These are phyloP conservation scores for Thamnophis sirtalis DNA, from an alignment of 2,113 vertebrate species.

Conservation along the genomic window DNA sequence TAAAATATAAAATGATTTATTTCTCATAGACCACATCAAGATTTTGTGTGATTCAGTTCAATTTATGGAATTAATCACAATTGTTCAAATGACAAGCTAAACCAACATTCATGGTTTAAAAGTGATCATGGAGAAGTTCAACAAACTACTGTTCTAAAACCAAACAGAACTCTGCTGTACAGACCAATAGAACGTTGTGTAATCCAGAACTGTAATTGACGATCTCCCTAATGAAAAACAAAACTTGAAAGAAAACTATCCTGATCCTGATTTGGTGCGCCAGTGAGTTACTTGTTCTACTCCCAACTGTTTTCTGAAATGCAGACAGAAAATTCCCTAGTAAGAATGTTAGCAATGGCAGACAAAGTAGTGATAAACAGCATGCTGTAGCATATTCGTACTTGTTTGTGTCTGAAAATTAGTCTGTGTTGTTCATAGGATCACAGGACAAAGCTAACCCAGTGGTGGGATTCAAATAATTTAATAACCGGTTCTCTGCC, in stretches of 20 bases:
- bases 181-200: not conserved
- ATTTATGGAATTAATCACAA: not conserved
- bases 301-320: not conserved
- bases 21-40: not conserved
- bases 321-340: not conserved
- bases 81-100: not conserved
- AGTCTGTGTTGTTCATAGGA: not conserved
- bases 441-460: not conserved
- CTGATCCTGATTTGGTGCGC: too few species aligned
- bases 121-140: not conserved
- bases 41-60: not conserved
- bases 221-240: not conserved
- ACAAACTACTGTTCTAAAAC: not conserved
- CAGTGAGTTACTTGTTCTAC: not conserved
- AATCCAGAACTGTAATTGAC: not conserved
- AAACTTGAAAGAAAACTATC: not conserved
- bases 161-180: not conserved
- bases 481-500: too few species aligned
- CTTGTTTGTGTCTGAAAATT: not conserved
- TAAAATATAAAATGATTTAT: not conserved
- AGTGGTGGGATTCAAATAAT: too few species aligned
- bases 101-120: not conserved
- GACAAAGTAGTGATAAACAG: too few species aligned
- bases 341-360: not conserved
- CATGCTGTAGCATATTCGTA: not conserved